Evolutionary conservation across 2,888 invertebrate genomes (phyloP).

Genomic region (Cremastinae sp.): DNA sequence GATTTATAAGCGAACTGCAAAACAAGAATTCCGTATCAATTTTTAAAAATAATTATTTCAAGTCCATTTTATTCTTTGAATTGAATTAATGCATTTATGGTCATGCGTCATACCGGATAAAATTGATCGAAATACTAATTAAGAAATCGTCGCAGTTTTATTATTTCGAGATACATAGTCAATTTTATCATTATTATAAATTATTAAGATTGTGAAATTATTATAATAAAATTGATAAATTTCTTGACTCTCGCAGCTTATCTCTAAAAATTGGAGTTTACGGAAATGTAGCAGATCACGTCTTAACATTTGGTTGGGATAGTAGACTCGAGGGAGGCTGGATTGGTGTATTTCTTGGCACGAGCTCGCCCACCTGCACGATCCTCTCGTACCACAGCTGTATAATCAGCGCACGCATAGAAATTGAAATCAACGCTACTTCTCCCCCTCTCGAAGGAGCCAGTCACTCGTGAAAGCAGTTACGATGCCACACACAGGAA

Average conservation of each 20-base stretch:
- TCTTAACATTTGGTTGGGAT: conserved; percentile 18
- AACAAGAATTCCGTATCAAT: neutral
- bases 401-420: conserved; percentile 48
- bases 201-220: too few relatives aligned
- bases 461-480: conserved; percentile 60
- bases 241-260: too few relatives aligned
- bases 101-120: too few relatives aligned
- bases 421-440: conserved; percentile 28
- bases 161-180: too few relatives aligned
- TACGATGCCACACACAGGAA: conserved; percentile 23
- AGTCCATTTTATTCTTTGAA: too few relatives aligned
- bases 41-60: too few relatives aligned
- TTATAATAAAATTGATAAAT: too few relatives aligned
- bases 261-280: neutral
- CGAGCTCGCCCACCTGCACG: conserved; percentile 52
- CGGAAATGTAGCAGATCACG: conserved; percentile 13
- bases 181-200: too few relatives aligned
- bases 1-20: too few relatives aligned
- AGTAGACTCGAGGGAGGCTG: neutral
- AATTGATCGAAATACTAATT: too few relatives aligned
- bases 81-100: too few relatives aligned
- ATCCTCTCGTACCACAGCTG: conserved; percentile 42
- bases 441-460: conserved; percentile 42
- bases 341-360: neutral
- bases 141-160: too few relatives aligned